Percentiles rank a stretch among this genome's conserved stretches.
These are phyloP conservation scores for Trypoxylus dichotomus DNA, from an alignment of 1,140 invertebrate species.

Conservation along the genomic window DNA sequence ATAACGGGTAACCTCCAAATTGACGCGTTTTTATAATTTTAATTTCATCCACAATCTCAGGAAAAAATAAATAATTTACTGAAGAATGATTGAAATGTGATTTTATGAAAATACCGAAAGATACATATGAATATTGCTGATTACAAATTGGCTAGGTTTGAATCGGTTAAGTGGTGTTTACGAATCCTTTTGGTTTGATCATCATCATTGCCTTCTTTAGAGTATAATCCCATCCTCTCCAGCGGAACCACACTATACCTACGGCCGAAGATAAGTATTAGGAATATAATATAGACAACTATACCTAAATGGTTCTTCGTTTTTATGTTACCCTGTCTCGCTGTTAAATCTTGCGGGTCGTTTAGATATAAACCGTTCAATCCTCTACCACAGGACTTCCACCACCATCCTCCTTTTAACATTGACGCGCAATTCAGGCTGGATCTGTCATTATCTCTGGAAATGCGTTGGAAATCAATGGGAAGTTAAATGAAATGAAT, in stretches of 20 bases:
- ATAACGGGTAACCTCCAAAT: background rate
- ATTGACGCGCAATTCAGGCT: conserved; percentile 89
- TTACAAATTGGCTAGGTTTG: conserved; percentile 32
- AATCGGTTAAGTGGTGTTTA: conserved; percentile 53
- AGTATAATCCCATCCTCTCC: conserved; percentile 92
- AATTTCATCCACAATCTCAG: conserved; percentile 11
- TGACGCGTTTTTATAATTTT: conserved; percentile 28
- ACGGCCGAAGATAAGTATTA: conserved; percentile 39
- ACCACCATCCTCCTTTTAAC: conserved; percentile 94
- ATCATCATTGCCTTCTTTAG: conserved; percentile 87
- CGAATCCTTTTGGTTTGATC: conserved; percentile 78
- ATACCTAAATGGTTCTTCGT: conserved; percentile 2
- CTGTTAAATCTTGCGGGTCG: conserved; percentile 84
- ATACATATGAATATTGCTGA: conserved; percentile 27
- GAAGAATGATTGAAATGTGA: background rate
- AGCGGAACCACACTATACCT: conserved; percentile 92
- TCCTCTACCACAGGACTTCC: conserved; percentile 87
- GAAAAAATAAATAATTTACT: conserved; percentile 23
- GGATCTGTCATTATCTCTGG: conserved; percentile 85
- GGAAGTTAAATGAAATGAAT: too few species aligned
- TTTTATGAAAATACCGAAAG: conserved; percentile 16
- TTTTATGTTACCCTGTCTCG: conserved; percentile 72
- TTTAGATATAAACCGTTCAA: conserved; percentile 86
- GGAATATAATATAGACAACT: background rate
- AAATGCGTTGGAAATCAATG: too few species aligned